Base-by-base conservation (phyloP, 2,113 vertebrate species). In the Leiothrix lutea region DNA sequence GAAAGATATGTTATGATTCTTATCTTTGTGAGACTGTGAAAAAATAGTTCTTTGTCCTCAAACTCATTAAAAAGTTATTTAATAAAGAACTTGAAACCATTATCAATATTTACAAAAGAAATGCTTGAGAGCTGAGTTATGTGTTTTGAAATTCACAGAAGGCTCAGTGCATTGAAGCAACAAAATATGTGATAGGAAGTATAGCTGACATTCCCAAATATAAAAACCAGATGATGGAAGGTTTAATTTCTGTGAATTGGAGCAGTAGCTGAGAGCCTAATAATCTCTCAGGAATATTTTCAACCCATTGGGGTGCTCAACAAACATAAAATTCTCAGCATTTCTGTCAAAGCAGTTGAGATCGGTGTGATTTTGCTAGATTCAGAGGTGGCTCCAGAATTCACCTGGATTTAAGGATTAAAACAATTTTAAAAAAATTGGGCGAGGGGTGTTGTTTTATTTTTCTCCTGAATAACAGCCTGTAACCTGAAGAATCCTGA, bases 51-150 rank as follows among this genome's bases (percentile, higher is more conserved):
- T 96, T 97, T 97, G 97, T 97, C 96, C 96, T 97, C 94, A 94
- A 96, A 93, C 95, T 97, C 97, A 97, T 98, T 97, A 97, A 97
- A 97, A 98, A 97, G 96, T 97, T 98, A 97, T 98, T 98, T 97
- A 97, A 97, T 97, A 97, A 97, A 98, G 97, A 98, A 98, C 97
- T 97, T 97, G 97, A 98, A 97, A 97, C 97, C 97, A 98, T 97
- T 97, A 95, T 97, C 97, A 97, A 97, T 97, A 97, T 98, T 98
- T 98, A 97, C 97, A 97, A 96, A 97, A 97, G 97, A 92, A 97
- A 97, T 95, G 95, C 95, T 97, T 96, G 77, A 97, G 96, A 97
- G 96, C 92, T 97, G 95, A 97, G 96, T 97, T 97, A 96, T 96
- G 90, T 92, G 93, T 97, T 97, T 97, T 93, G 94, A 97, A 97